Conservation (phyloP, 2,888 invertebrate genomes). For the Ceratothoa steindachneri region DNA sequence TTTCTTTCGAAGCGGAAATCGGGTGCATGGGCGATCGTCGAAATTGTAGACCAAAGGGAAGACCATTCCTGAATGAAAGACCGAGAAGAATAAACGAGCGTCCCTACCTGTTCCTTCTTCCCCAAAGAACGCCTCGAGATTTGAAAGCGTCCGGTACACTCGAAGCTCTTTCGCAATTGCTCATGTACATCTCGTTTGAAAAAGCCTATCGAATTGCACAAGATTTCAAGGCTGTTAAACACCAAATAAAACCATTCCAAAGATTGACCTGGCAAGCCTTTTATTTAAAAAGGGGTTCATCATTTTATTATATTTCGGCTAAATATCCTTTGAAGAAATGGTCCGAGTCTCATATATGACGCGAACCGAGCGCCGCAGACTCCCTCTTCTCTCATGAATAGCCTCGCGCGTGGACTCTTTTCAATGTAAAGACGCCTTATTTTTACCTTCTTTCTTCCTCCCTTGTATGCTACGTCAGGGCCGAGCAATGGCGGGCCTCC, state of each 20-base stretch:
- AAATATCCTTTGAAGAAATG: not conserved
- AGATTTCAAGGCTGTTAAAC: not conserved
- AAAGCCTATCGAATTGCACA: not conserved
- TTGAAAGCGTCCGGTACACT: not conserved
- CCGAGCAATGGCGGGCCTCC: slow-evolving; percentile 6
- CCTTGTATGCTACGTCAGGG: not conserved
- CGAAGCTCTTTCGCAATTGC: not conserved
- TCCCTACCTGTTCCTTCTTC: not conserved
- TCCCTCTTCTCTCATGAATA: not conserved
- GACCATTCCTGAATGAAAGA: not conserved
- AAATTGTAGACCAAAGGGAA: not conserved
- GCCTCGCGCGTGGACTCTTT: not conserved
- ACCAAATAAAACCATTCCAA: no score
- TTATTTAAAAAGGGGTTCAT: no score
- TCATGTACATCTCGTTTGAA: not conserved
- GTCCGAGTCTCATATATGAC: not conserved
- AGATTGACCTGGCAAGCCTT: no score
- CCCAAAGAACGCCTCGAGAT: not conserved
- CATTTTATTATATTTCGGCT: not conserved
- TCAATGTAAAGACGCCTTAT: not conserved
- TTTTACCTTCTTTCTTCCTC: not conserved
- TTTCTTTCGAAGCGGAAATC: not conserved
- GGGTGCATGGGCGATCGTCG: not conserved
- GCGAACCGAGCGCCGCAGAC: not conserved
- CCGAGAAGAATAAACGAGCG: not conserved